phyloP scores from a whole-genome alignment of 2,113 vertebrate species.

The Gavialis gangeticus region DNA sequence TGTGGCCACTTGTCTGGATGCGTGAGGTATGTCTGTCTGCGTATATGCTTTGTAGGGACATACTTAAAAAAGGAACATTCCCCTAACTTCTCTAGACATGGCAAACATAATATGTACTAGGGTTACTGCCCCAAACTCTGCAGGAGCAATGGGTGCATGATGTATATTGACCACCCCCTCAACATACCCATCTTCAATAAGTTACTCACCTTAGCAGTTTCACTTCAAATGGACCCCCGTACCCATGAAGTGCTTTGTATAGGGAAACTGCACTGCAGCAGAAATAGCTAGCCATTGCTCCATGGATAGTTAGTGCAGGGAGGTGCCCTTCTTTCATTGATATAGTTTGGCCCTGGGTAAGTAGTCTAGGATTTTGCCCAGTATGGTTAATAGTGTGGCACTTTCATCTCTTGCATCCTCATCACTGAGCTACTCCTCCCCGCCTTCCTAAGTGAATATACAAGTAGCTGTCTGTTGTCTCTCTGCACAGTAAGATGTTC shows the following conservation, averaged over 20 bases:
- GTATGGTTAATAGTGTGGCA: background rate
- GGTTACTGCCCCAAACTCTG: background rate
- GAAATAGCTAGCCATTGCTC: background rate
- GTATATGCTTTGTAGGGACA: too few relatives aligned
- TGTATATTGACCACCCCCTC: background rate
- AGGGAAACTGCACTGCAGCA: background rate
- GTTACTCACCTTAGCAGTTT: background rate
- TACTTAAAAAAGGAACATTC: too few relatives aligned
- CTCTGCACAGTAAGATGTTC: constrained; percentile 51
- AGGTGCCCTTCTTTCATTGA: background rate
- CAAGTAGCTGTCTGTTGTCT: constrained; percentile 23
- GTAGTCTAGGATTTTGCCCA: background rate
- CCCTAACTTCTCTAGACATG: too few relatives aligned
- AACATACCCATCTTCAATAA: background rate
- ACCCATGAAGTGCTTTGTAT: background rate
- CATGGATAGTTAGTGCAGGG: rapidly evolving
- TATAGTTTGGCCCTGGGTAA: background rate
- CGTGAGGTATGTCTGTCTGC: too few relatives aligned
- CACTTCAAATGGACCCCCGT: background rate
- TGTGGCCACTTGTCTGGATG: too few relatives aligned
- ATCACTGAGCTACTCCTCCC: background rate
- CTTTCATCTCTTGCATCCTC: background rate
- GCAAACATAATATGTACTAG: too few relatives aligned
- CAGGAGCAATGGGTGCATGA: rapidly evolving
- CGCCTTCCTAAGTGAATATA: background rate